Percentiles rank a stretch among this genome's conserved stretches.
Conservation (phyloP, 1,140 invertebrate species). For the Helicoverpa armigera region DNA sequence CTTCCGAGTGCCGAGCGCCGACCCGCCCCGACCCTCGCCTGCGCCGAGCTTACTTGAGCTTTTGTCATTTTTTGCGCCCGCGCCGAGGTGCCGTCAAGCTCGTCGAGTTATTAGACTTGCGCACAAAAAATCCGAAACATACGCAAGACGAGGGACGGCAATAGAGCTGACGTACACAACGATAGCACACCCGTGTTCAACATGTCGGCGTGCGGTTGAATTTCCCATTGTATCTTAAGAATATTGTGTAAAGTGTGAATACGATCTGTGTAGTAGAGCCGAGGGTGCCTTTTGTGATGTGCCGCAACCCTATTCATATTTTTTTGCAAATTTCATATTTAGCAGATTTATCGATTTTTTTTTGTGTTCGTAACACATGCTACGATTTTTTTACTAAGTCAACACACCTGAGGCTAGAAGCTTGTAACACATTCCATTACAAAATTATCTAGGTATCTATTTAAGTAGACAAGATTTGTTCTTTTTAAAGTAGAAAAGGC, state of each 20-base stretch:
- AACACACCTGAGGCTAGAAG: slow-evolving; percentile 16
- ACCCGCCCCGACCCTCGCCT: slow-evolving; percentile 68
- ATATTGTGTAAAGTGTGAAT: slow-evolving; percentile 81
- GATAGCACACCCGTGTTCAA: slow-evolving; percentile 71
- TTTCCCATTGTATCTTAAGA: slow-evolving; percentile 71
- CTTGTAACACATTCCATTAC: slow-evolving; percentile 8
- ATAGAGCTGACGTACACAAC: slow-evolving; percentile 77
- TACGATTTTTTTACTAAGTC: slow-evolving; percentile 17
- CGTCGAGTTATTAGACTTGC: slow-evolving; percentile 80
- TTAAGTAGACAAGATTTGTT: background rate
- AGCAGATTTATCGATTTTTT: slow-evolving; percentile 47
- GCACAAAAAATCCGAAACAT: slow-evolving; percentile 77
- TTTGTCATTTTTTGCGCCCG: slow-evolving; percentile 83
- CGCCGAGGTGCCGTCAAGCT: slow-evolving; percentile 82
- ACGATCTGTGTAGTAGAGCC: slow-evolving; percentile 68
- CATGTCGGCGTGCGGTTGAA: slow-evolving; percentile 78
- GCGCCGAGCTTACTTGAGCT: slow-evolving; percentile 65
- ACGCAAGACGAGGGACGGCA: slow-evolving; percentile 73
- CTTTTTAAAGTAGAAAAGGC: slow-evolving; percentile 18
- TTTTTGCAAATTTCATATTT: slow-evolving; percentile 50
- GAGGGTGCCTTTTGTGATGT: slow-evolving; percentile 57
- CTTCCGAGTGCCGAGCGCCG: slow-evolving; percentile 36
- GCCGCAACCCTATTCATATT: slow-evolving; percentile 54
- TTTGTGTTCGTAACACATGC: slow-evolving; percentile 46
- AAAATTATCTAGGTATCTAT: background rate